Percentiles rank a stretch among this genome's conserved stretches.
Evolutionary conservation across 1,140 invertebrate species (phyloP).

Genomic region (Oedothorax gibbosus): DNA sequence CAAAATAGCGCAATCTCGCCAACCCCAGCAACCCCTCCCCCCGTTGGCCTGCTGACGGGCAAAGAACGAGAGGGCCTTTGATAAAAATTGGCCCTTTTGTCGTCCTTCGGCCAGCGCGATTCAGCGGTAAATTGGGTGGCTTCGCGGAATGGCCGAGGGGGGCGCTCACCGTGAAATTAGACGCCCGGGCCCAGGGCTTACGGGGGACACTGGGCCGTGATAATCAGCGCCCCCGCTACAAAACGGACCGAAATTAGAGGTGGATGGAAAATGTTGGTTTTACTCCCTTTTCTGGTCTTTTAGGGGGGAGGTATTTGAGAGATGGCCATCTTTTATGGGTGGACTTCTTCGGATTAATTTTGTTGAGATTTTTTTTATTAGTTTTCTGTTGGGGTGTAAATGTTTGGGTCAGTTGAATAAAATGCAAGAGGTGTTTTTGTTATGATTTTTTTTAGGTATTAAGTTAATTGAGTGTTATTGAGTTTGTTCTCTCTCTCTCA

Average conservation of each 20-base stretch:
- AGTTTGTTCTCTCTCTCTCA: too few relatives aligned
- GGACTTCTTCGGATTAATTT: too few relatives aligned
- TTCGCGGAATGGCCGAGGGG: constrained; percentile 55
- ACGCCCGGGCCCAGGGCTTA: constrained; percentile 56
- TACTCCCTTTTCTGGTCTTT: background rate
- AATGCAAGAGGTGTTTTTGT: too few relatives aligned
- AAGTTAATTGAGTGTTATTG: too few relatives aligned
- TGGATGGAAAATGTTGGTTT: constrained; percentile 56
- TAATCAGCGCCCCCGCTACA: constrained; percentile 44
- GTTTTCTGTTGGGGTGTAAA: too few relatives aligned
- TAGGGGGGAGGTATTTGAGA: background rate
- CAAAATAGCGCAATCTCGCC: background rate
- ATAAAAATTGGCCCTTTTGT: constrained; percentile 60
- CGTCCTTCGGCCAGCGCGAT: constrained; percentile 57
- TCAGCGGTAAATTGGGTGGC: constrained; percentile 61
- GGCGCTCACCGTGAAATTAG: constrained; percentile 60
- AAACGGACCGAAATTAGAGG: constrained; percentile 56
- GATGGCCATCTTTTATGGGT: constrained; percentile 20
- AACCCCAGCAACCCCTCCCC: constrained; percentile 10
- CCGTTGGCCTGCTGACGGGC: constrained; percentile 54
- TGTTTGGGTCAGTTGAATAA: too few relatives aligned
- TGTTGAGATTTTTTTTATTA: too few relatives aligned
- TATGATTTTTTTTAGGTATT: too few relatives aligned
- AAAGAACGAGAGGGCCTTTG: constrained; percentile 25
- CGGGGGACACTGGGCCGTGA: constrained; percentile 52